Base-by-base conservation (phyloP, 2,797 vertebrate genomes). In the Darevskia nairensis region DNA sequence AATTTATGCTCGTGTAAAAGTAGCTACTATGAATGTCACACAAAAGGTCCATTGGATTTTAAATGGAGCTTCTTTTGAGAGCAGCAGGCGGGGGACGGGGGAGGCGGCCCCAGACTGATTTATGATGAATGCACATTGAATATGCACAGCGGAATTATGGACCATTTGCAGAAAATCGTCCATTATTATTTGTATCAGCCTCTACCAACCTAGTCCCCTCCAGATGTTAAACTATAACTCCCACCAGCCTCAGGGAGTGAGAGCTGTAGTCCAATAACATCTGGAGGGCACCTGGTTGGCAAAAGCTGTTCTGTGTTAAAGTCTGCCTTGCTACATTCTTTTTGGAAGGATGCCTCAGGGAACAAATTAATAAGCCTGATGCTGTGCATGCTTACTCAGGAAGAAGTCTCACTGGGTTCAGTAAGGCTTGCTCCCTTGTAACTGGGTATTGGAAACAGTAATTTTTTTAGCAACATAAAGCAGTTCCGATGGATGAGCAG, bases 1-100 rank as follows among this genome's bases (percentile, higher is more conserved):
- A 85, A 88, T 69, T 86, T 82, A 46, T 82, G 77, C 61, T n/a
- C 0, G 5, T 79, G 64, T 61, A 75, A 79, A 92, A 92, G 89
- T 82, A 69, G 27, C 87, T 89, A 77, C 90, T 93, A 50, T 82
- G 64, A 21, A 85, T 93, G 86, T 55, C 44, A 0, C 32, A 0
- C 35, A 68, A 68, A 75, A 84, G 83, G 29, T 41, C 27, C 41
- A n/a, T 6, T 9, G 6, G 3, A 0, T 25, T 0, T 23, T 50
- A 85, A n/a, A 46, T 44, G 81, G 59, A 85, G 80, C 85, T 1
- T 35, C 1, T 50, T 1, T 87, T 86, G 46, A n/a, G 55, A 72
- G 11, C 82, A 50, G 8, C 68, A 25, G 32, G 25, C 41, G 6
- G 23, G 69, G 2, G 41, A 84, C 66, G 50, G 82, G 66, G 39